These are phyloP conservation scores for Empidonax traillii DNA, from an alignment of 2,113 vertebrate species.

Conservation along the genomic window DNA sequence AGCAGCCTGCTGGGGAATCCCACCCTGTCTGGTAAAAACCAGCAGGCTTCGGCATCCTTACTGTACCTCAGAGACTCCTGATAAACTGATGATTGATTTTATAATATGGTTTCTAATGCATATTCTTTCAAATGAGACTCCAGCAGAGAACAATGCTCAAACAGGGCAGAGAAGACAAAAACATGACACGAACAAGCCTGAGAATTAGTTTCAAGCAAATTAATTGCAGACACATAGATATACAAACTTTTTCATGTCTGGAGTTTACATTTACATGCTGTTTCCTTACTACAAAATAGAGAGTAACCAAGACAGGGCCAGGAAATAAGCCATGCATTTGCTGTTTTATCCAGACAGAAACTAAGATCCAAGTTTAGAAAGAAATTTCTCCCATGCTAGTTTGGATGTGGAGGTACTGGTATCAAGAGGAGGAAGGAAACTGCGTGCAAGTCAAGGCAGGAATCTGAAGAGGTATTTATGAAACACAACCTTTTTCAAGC, in stretches of 20 bases:
- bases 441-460: not conserved
- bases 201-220: not conserved
- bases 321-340: not conserved
- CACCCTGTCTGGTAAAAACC: not conserved
- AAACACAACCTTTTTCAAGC: conserved; percentile 23
- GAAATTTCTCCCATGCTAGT: not conserved
- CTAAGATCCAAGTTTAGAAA: not conserved
- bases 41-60: not conserved
- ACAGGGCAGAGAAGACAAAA: not conserved
- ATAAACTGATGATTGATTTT: not conserved
- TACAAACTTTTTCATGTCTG: not conserved
- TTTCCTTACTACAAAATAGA: not conserved
- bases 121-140: not conserved
- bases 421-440: conserved; percentile 20
- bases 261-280: not conserved
- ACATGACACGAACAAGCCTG: not conserved
- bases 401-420: not conserved
- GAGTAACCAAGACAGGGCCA: not conserved
- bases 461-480: not conserved
- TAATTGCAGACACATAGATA: not conserved
- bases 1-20: not conserved
- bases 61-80: not conserved
- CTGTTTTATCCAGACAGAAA: not conserved
- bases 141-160: not conserved
- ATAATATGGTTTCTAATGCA: not conserved